Percentiles rank a stretch among this genome's conserved stretches.
Conservation (phyloP, 2,113 vertebrate species). For the Helogale parvula region DNA sequence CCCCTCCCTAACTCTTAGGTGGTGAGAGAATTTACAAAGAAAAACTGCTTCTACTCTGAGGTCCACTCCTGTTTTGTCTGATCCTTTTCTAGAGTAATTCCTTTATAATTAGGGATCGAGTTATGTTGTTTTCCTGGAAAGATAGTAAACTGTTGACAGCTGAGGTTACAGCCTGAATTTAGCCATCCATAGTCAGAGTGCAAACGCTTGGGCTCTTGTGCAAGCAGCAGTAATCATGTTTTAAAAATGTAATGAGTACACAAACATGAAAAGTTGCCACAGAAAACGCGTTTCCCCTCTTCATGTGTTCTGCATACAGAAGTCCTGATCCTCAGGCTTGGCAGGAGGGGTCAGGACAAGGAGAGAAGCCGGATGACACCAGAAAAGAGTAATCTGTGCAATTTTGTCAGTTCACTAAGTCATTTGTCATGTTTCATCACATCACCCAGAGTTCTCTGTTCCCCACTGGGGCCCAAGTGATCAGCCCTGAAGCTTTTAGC, state of each 20-base stretch:
- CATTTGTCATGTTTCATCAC: slow-evolving; percentile 75
- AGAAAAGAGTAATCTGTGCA: slow-evolving; percentile 50
- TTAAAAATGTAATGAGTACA: slow-evolving; percentile 49
- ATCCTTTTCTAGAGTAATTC: slow-evolving; percentile 29
- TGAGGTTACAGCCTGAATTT: slow-evolving; percentile 75
- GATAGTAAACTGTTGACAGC: slow-evolving; percentile 67
- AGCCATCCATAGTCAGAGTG: slow-evolving; percentile 64
- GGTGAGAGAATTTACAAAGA: slow-evolving; percentile 46
- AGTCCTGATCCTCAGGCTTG: not conserved
- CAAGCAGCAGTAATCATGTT: slow-evolving; percentile 64
- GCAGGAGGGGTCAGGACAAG: not conserved
- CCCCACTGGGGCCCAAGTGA: not conserved
- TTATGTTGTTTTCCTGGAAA: slow-evolving; percentile 46
- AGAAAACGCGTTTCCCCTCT: not conserved
- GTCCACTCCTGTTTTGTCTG: slow-evolving; percentile 55
- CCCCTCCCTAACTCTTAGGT: not conserved
- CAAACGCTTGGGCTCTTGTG: slow-evolving; percentile 76
- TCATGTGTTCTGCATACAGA: not conserved
- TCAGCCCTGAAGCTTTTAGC: slow-evolving; percentile 51
- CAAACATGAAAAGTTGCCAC: slow-evolving; percentile 78
- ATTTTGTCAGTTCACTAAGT: slow-evolving; percentile 61
- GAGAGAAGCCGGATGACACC: not conserved
- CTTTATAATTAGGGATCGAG: slow-evolving; percentile 52
- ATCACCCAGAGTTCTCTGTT: slow-evolving; percentile 58
- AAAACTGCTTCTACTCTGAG: not conserved